Evolutionary conservation across 2,797 vertebrate species (phyloP), one percentile per base, ranked within the genome.

Genomic region (Enteromius radiatus): DNA sequence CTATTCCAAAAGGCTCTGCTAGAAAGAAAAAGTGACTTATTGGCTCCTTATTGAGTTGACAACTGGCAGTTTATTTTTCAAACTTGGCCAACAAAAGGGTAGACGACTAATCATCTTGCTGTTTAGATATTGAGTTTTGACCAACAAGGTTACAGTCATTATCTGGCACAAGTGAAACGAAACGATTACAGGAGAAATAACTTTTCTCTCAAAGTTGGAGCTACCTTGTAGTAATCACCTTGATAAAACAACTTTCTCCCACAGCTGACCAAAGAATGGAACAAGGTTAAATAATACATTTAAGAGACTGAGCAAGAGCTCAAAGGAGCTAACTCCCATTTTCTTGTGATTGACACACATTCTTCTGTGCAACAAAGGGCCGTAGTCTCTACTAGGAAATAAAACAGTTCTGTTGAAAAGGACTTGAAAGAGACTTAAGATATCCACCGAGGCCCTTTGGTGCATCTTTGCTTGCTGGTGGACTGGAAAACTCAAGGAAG

Each of bases 301-400:
- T 77, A 54, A 78, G 56, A 56, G 49, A 17, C 23, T 15, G 38
- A 47, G 41, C n/a, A 54, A 47, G 38, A 70, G 82, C 61, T 77
- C 52, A 76, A 33, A 74, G 54, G 6, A 76, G n/a, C 52, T 36
- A 52, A 69, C 41, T 73, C 69, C 43, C 36, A 80, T 78, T 82
- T 83, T 83, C 76, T 80, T 80, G 78, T n/a, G 83, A 84, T 49
- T 83, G 80, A 75, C 80, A 71, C 21, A n/a, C 49, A 84, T 80
- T 83, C 64, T 74, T 85, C 74, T 45, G 77, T n/a, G 71, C 26
- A 52, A 75, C 84, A 85, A 86, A 75, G 75, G 79, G 43, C 82
- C 12, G 23, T 76, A 70, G 75, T 79, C 76, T 84, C 73, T 76
- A 83, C 83, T 83, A 76, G 78, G 81, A 81, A 79, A 61, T 73